Conservation (phyloP, 2,797 vertebrate genomes). For the Pseudomugil tenellus region DNA sequence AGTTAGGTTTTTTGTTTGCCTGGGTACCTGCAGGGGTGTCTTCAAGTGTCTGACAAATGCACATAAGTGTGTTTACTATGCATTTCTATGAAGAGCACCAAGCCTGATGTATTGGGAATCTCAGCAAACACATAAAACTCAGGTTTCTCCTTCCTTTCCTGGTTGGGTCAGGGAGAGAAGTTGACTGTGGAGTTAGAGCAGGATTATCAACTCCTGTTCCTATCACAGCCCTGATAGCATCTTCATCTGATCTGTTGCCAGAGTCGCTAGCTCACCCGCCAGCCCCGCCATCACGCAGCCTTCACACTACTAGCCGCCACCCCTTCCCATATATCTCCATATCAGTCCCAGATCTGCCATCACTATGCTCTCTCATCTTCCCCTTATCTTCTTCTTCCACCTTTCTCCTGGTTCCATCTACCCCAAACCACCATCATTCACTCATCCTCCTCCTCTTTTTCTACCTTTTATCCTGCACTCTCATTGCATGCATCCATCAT, state of each 20-base stretch:
- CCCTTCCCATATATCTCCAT: slow-evolving; percentile 53
- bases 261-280: slow-evolving; percentile 63
- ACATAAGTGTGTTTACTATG: slow-evolving; percentile 23
- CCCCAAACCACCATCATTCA: slow-evolving; percentile 61
- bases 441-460: slow-evolving; percentile 52
- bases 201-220: slow-evolving; percentile 73
- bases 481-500: slow-evolving; percentile 3
- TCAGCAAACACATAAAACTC: slow-evolving; percentile 57
- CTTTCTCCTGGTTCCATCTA: slow-evolving; percentile 66
- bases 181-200: slow-evolving; percentile 60
- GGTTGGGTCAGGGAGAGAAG: slow-evolving; percentile 60
- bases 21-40: slow-evolving; percentile 49
- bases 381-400: slow-evolving; percentile 80
- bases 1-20: slow-evolving; percentile 89
- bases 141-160: slow-evolving; percentile 49
- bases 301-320: slow-evolving; percentile 43
- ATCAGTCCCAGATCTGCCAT: slow-evolving; percentile 78
- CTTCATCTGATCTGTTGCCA: slow-evolving; percentile 86
- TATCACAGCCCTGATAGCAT: slow-evolving; percentile 85
- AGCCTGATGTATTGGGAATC: slow-evolving; percentile 37
- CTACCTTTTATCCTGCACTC: slow-evolving; percentile 57
- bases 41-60: slow-evolving; percentile 49
- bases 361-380: slow-evolving; percentile 74
- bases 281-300: slow-evolving; percentile 46
- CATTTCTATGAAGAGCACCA: slow-evolving; percentile 39